phyloP scores from a whole-genome alignment of 1,140 invertebrate genomes.

The Heliconius hermathena region DNA sequence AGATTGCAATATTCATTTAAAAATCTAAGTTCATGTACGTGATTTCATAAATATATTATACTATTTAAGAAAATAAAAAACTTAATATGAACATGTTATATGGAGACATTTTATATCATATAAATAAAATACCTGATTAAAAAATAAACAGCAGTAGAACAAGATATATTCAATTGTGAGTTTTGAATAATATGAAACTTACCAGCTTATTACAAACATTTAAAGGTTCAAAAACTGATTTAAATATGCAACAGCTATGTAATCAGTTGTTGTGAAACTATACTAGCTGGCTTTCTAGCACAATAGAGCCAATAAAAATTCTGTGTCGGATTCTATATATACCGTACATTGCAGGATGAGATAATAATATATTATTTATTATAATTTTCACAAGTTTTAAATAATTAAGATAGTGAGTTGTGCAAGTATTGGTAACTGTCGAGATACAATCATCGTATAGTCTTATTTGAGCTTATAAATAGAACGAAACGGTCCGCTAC shows the following conservation, averaged over 20 bases:
- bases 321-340: constrained; percentile 48
- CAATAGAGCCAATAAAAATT: constrained; percentile 50
- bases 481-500: constrained; percentile 10
- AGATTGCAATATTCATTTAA: too few species aligned
- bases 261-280: constrained; percentile 48
- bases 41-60: too few species aligned
- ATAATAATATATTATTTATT: constrained; percentile 18
- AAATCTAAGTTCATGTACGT: too few species aligned
- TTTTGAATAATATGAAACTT: neutral
- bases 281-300: constrained; percentile 51
- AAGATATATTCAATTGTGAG: neutral
- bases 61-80: too few species aligned
- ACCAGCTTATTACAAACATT: constrained; percentile 1
- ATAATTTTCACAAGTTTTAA: constrained; percentile 29
- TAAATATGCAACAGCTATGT: constrained; percentile 14
- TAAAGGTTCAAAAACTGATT: constrained; percentile 4
- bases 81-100: too few species aligned
- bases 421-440: constrained; percentile 7
- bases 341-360: constrained; percentile 32
- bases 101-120: neutral
- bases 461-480: neutral
- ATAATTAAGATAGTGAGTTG: constrained; percentile 37
- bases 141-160: neutral
- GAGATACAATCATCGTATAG: neutral
- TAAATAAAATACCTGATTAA: neutral